Evolutionary conservation across 2,797 vertebrate genomes (phyloP).

Genomic region (Amblyraja radiata): DNA sequence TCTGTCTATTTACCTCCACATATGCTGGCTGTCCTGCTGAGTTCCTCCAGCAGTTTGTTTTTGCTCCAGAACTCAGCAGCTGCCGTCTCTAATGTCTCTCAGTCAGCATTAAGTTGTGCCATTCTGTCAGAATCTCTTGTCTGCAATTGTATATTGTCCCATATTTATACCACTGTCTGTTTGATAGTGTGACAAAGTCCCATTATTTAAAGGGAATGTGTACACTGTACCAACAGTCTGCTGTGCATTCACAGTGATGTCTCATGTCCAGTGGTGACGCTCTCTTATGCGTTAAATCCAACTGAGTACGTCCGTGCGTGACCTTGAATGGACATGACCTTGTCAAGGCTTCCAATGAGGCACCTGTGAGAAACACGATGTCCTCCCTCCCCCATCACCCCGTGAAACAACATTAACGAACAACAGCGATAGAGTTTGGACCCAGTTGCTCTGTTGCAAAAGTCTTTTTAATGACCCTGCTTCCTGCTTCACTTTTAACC

Average conservation of each 20-base stretch:
- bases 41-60: too few species aligned
- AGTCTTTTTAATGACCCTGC: constrained; percentile 18
- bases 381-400: not conserved
- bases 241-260: too few species aligned
- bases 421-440: not conserved
- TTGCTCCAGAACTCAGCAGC: too few species aligned
- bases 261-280: not conserved
- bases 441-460: not conserved
- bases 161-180: not conserved
- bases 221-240: too few species aligned
- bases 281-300: not conserved
- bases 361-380: not conserved
- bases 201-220: not conserved
- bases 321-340: not conserved
- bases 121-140: not conserved
- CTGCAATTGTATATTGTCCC: not conserved
- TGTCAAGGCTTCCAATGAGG: not conserved
- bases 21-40: too few species aligned
- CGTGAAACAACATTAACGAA: not conserved
- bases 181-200: not conserved
- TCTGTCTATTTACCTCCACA: too few species aligned
- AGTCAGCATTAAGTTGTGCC: not conserved
- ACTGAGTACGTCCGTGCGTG: not conserved
- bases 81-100: not conserved
- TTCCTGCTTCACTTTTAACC: constrained; percentile 24